Evolutionary conservation across 2,113 vertebrate genomes (phyloP).

Genomic region (Tyto alba): DNA sequence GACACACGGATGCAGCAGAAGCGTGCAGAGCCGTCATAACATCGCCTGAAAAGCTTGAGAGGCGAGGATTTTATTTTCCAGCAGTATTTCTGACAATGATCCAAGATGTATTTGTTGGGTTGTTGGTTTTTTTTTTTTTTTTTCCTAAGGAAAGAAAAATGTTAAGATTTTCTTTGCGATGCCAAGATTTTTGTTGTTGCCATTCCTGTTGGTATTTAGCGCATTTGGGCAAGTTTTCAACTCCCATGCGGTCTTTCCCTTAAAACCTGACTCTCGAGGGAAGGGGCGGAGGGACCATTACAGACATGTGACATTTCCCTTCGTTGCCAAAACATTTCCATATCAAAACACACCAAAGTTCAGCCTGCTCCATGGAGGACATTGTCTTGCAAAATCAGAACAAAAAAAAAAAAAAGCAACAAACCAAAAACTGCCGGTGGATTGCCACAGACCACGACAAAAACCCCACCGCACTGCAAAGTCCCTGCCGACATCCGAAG

Average conservation of each 20-base stretch:
- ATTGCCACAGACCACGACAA: background rate
- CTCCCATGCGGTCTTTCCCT: background rate
- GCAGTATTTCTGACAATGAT: background rate
- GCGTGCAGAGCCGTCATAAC: fast-evolving
- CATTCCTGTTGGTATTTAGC: background rate
- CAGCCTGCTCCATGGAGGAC: background rate
- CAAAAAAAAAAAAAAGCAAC: background rate
- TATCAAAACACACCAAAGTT: conserved; percentile 7
- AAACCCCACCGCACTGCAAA: background rate
- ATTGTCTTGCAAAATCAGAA: background rate
- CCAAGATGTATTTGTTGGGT: background rate
- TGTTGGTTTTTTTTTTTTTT: background rate
- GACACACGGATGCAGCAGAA: background rate
- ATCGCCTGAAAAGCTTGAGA: background rate
- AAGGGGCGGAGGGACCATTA: background rate
- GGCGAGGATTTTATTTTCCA: background rate
- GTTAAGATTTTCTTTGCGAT: background rate
- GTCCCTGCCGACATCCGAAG: background rate
- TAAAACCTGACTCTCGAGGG: background rate
- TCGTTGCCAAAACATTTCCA: conserved; percentile 10
- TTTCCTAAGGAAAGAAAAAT: background rate
- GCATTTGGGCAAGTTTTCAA: background rate
- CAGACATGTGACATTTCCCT: background rate
- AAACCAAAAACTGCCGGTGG: background rate
- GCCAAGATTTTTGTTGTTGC: background rate